phyloP scores from a whole-genome alignment of 2,113 vertebrate genomes.

The Tychaedon coryphoeus region DNA sequence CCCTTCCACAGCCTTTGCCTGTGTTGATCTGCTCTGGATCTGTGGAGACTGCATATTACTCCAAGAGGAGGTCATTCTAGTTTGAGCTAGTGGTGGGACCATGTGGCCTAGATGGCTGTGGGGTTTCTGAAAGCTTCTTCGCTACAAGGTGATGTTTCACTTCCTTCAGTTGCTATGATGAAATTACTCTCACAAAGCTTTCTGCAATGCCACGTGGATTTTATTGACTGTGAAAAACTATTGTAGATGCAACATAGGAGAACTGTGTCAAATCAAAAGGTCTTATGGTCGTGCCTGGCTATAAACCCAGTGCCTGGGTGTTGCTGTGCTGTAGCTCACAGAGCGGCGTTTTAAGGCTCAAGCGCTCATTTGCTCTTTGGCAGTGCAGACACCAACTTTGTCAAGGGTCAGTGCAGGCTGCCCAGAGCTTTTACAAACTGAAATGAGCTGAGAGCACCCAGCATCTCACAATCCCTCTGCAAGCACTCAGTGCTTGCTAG shows the following conservation, averaged over 20 bases:
- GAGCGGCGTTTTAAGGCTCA: accelerated
- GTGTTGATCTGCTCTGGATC: background rate
- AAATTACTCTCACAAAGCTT: background rate
- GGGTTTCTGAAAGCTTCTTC: background rate
- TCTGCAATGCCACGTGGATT: background rate
- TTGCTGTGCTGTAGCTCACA: background rate
- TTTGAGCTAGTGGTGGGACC: background rate
- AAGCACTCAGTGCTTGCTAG: background rate
- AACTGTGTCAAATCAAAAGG: background rate
- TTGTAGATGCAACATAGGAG: background rate
- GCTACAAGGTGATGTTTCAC: background rate
- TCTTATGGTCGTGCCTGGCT: background rate
- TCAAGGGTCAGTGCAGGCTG: background rate
- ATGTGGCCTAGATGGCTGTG: background rate
- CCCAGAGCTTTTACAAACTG: background rate
- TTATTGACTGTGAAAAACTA: background rate
- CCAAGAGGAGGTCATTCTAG: background rate
- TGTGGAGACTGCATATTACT: background rate
- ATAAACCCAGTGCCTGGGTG: background rate
- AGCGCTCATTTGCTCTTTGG: accelerated
- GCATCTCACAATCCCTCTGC: accelerated
- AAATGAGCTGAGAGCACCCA: background rate
- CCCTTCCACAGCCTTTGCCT: background rate
- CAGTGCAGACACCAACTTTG: background rate
- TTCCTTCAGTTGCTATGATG: background rate